Conservation (phyloP, 2,113 vertebrate genomes). For the Noctilio leporinus region DNA sequence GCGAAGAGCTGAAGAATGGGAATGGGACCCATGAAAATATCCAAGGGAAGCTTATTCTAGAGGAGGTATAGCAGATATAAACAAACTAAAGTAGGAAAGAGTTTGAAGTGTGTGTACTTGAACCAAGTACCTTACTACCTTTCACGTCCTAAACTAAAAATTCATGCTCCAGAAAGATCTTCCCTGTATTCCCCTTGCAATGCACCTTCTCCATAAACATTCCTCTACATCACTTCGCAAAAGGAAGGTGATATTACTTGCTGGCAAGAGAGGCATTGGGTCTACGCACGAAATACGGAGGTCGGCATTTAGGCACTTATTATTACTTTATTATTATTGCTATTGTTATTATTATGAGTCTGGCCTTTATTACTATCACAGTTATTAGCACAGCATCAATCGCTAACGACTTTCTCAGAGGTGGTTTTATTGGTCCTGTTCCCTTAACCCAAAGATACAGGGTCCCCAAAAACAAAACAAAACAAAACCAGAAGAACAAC, state of each 20-base stretch:
- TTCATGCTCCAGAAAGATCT: background rate
- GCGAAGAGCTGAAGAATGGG: background rate
- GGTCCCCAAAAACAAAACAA: too few species aligned
- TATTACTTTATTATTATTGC: background rate
- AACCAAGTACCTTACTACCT: background rate
- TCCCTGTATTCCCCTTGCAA: background rate
- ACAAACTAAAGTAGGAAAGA: background rate
- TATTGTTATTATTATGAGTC: background rate
- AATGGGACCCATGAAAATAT: background rate
- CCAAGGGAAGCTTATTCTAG: background rate
- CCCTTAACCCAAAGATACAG: background rate
- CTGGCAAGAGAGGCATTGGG: background rate
- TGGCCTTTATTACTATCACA: background rate
- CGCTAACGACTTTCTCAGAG: background rate
- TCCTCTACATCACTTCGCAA: background rate
- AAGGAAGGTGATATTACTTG: background rate
- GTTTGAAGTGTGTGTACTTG: background rate
- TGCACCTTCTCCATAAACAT: background rate
- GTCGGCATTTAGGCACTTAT: background rate
- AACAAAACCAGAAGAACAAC: slow-evolving; percentile 4
- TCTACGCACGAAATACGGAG: background rate
- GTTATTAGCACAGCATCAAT: background rate
- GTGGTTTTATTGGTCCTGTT: background rate
- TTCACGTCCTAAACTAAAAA: slow-evolving; percentile 3
- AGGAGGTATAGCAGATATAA: background rate